Conservation (phyloP, 2,113 vertebrate genomes). For the Bos taurus region ARS-UCD2.0 NC_037334.1:65790001-65790500, state of each 20-base stretch:
- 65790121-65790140: not conserved
- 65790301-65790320: not conserved
- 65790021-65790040: not conserved
- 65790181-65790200: no score
- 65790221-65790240: not conserved
- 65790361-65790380: not conserved
- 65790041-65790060: not conserved
- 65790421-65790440: not conserved
- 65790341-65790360: not conserved
- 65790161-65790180: not conserved
- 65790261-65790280: not conserved
- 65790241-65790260: not conserved
- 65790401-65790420: not conserved
- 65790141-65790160: not conserved
- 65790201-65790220: not conserved
- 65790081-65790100: not conserved
- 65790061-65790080: not conserved
- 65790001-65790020: not conserved
- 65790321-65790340: not conserved
- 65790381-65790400: not conserved
- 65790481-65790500: not conserved
- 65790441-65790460: not conserved
- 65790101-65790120: not conserved
- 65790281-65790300: not conserved
- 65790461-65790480: not conserved